phyloP scores from a whole-genome alignment of 2,113 vertebrate genomes.

The Tetrax tetrax region DNA sequence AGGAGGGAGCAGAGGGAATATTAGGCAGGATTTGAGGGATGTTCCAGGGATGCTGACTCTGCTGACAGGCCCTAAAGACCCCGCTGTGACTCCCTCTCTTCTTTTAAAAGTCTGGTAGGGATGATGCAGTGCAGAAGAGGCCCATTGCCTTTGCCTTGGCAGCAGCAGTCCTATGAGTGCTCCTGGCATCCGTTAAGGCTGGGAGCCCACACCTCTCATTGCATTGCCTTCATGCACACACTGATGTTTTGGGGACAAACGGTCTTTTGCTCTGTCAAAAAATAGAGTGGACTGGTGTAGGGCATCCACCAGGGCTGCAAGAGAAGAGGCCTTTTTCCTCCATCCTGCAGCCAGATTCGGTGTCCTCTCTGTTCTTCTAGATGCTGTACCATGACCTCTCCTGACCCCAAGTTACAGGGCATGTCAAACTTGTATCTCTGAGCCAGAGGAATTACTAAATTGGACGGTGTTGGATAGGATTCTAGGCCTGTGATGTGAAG shows the following conservation, averaged over 20 bases:
- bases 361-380: neutral
- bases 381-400: neutral
- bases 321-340: neutral
- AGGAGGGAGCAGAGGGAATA: neutral
- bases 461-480: neutral
- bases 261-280: neutral
- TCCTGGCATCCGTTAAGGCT: neutral
- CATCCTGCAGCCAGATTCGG: neutral
- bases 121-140: neutral
- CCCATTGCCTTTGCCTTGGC: neutral
- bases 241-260: neutral
- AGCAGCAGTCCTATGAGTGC: neutral
- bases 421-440: neutral
- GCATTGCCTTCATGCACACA: neutral
- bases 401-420: fast-evolving
- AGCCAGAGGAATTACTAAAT: neutral
- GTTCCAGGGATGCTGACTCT: neutral
- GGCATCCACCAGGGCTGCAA: neutral
- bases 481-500: neutral
- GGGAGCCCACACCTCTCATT: neutral
- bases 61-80: neutral
- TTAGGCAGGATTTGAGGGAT: neutral
- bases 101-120: neutral
- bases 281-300: neutral
- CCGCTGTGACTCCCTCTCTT: neutral